phyloP scores from a whole-genome alignment of 2,113 vertebrate species.

The Todiramphus saurophagus region DNA sequence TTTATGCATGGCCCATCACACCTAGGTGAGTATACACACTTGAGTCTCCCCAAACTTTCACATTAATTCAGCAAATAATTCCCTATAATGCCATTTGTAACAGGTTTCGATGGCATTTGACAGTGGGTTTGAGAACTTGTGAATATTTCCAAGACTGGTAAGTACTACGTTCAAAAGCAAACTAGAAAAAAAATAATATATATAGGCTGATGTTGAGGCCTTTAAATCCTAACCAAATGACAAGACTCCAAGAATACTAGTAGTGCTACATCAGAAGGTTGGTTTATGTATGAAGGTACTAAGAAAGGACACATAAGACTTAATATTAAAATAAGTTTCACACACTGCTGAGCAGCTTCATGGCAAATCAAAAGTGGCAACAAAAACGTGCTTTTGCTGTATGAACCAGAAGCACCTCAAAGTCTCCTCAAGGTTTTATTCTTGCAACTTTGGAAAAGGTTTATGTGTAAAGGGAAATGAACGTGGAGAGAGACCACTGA shows the following conservation, averaged over 20 bases:
- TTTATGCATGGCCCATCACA: background rate
- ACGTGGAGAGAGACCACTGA: background rate
- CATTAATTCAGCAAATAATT: background rate
- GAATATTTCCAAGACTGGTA: background rate
- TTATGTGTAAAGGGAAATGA: background rate
- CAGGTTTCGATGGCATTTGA: background rate
- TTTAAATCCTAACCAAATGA: background rate
- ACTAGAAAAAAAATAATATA: background rate
- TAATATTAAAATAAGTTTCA: background rate
- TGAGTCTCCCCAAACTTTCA: background rate
- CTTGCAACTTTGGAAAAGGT: background rate
- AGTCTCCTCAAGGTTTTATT: background rate
- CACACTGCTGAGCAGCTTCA: background rate
- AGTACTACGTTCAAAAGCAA: background rate
- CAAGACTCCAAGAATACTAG: background rate
- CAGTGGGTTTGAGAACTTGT: background rate
- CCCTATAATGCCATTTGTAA: background rate
- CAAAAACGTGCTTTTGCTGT: background rate
- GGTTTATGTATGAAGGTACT: background rate
- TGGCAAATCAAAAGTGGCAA: background rate
- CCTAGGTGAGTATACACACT: background rate
- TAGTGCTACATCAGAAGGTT: background rate
- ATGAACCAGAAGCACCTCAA: background rate
- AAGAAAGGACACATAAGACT: background rate
- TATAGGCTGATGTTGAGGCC: background rate